These are phyloP conservation scores for Sinelater perroti DNA, from an alignment of 2,888 invertebrate species.

Conservation along the genomic window DNA sequence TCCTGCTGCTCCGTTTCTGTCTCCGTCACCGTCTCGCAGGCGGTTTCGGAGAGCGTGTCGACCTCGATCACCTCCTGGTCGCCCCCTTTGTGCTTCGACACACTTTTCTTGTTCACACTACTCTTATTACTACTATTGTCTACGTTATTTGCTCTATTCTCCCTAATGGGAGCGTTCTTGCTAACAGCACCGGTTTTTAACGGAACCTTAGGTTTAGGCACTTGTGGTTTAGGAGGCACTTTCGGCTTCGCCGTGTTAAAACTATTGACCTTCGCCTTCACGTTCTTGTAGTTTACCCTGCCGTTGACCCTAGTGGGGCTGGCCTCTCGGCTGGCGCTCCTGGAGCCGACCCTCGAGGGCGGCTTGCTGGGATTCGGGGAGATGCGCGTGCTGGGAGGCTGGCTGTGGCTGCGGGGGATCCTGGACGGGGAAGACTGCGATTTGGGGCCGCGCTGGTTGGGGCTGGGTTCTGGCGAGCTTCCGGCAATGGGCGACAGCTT, in stretches of 20 bases:
- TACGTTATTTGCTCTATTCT: conserved; percentile 5
- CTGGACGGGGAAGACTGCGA: conserved; percentile 46
- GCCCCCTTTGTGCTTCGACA: too few relatives aligned
- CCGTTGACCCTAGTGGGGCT: conserved; percentile 51
- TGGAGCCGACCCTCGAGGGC: conserved; percentile 41
- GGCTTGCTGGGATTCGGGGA: conserved; percentile 42
- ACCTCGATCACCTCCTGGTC: too few relatives aligned
- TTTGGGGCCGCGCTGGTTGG: conserved; percentile 49
- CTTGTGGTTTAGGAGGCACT: conserved; percentile 58
- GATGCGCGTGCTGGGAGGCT: conserved; percentile 50
- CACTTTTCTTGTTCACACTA: background rate
- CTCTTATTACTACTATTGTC: conserved; percentile 18
- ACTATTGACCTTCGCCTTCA: conserved; percentile 59
- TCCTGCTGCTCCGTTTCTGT: background rate
- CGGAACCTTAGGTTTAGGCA: conserved; percentile 43
- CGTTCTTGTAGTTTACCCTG: conserved; percentile 53
- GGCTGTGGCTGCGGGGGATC: conserved; percentile 48
- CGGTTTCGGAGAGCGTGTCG: too few relatives aligned
- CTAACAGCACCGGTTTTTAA: too few relatives aligned
- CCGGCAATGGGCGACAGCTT: conserved; percentile 57
- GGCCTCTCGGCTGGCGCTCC: conserved; percentile 51
- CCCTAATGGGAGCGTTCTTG: background rate
- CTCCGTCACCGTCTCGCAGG: background rate
- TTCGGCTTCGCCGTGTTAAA: conserved; percentile 53
- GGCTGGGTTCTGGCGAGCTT: conserved; percentile 58